Percentiles rank a stretch among this genome's conserved stretches.
These are phyloP conservation scores for Vultur gryphus DNA, from an alignment of 2,797 vertebrate species.

Conservation along the genomic window DNA sequence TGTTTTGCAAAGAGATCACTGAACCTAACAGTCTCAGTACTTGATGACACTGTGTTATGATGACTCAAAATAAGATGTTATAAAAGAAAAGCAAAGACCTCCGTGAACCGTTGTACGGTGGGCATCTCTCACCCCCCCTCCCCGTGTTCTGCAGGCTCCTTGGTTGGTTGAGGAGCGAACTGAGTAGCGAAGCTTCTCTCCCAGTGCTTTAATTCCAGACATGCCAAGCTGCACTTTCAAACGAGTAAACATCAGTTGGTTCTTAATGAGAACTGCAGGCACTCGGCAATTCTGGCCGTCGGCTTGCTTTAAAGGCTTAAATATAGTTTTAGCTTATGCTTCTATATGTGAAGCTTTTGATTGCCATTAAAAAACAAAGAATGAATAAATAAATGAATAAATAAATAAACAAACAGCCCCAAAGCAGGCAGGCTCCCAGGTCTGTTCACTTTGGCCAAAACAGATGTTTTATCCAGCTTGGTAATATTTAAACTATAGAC, in stretches of 20 bases:
- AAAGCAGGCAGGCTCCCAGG: neutral
- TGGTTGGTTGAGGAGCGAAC: neutral
- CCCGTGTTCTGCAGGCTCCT: neutral
- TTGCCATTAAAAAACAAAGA: neutral
- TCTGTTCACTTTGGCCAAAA: neutral
- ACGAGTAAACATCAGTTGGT: neutral
- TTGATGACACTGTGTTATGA: neutral
- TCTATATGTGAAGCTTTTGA: neutral
- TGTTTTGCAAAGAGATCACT: neutral
- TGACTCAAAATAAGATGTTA: neutral
- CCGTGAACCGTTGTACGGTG: fast-evolving
- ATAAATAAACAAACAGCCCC: neutral
- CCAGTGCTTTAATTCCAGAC: neutral
- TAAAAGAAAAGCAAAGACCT: neutral
- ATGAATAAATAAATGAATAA: neutral
- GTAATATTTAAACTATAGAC: neutral
- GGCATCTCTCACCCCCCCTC: neutral
- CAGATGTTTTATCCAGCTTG: neutral
- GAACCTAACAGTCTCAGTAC: neutral
- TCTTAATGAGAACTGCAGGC: neutral
- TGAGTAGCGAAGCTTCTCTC: neutral
- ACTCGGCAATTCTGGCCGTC: fast-evolving
- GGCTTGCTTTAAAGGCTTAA: neutral
- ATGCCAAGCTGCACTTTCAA: neutral
- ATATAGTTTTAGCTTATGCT: neutral